Evolutionary conservation across 2,113 vertebrate species (phyloP).

Genomic region (Apteryx mantelli): DNA sequence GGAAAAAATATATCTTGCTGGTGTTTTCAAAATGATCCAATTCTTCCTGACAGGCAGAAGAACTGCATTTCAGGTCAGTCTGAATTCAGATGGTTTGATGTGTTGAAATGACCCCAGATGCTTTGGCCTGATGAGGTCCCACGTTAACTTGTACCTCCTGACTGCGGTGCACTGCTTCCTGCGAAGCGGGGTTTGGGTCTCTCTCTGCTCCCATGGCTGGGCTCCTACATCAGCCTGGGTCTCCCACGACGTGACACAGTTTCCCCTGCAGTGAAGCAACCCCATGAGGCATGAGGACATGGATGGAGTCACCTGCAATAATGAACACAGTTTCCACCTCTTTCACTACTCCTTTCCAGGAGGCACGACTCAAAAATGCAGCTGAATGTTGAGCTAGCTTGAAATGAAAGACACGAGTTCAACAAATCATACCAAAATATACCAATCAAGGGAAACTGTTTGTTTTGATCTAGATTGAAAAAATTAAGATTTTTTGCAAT

Average conservation of each 20-base stretch:
- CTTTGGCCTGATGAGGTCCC: neutral
- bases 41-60: neutral
- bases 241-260: too few relatives aligned
- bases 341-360: neutral
- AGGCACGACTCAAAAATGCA: neutral
- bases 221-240: neutral
- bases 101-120: neutral
- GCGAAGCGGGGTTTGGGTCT: neutral
- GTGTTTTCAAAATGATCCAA: neutral
- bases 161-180: neutral
- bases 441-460: neutral
- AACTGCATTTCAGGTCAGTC: neutral
- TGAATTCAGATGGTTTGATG: neutral
- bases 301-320: neutral
- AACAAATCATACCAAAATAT: neutral
- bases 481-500: neutral
- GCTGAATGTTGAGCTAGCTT: neutral
- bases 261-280: neutral
- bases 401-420: neutral
- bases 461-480: neutral
- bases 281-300: neutral
- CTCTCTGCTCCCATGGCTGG: neutral
- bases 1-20: neutral
- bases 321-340: neutral
- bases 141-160: neutral